Evolutionary conservation across 2,888 invertebrate species (phyloP), one percentile per base, ranked within the genome.

Genomic region (Psylliodes chrysocephalus): DNA sequence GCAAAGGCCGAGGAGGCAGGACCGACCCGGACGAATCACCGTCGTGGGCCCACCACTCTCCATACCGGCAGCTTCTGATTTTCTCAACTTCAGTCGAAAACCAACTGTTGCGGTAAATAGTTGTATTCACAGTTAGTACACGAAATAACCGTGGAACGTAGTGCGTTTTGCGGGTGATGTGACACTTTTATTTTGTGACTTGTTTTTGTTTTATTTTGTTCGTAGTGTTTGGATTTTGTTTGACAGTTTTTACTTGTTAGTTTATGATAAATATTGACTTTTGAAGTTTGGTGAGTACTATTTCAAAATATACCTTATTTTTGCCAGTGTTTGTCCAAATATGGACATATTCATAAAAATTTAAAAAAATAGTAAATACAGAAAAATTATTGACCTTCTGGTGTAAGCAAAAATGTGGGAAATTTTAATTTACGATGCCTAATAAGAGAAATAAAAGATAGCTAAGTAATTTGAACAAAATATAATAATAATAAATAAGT

Each of bases 21-120:
- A 70, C 77, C 72, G 75, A 65, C 67, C 70, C 66, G 72, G 75
- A 72, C 81, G 81, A 81, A 81, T 81, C 81, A 81, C 71, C 77
- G 76, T 53, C 70, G 71, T 63, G 71, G 73, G 69, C 72, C 78
- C 77, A 78, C 79, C 79, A 78, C 79, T 78, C 78, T 77, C 73
- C 69, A 70, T 70, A 69, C 71, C 73, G 70, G 71, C 67, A 71
- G 71, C 71, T 70, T 68, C 70, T 62, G 68, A 67, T 69, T 59
- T 51, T 69, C 66, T 49, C 57, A 71, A 73, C 72, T 69, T 74
- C 75, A 78, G 78, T 77, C 71, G 71, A 66, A 67, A 74, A 71
- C 72, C 71, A 72, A 73, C 73, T 69, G 67, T 70, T 67, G 69
- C 56, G 67, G 67, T 70, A 70, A 71, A 62, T 65, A 56, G 56